Conservation (phyloP, 2,797 vertebrate genomes). For the Podargus strigoides region DNA sequence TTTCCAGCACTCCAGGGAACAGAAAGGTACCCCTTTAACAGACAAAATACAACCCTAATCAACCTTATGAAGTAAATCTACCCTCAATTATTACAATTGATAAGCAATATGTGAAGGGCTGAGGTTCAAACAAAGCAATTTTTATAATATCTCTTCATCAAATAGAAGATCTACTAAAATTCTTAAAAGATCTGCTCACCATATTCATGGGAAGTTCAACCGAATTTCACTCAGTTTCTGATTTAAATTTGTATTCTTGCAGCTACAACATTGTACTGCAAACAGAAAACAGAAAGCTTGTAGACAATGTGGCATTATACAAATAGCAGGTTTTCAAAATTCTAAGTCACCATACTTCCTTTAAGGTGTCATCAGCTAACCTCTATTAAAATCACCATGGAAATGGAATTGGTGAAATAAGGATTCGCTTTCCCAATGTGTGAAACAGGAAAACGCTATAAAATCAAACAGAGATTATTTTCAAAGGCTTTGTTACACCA, state of each 20-base stretch:
- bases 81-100: neutral
- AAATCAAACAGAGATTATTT: neutral
- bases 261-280: neutral
- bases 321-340: neutral
- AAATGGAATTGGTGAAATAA: neutral
- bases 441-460: neutral
- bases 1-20: neutral
- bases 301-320: neutral
- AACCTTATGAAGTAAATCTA: neutral
- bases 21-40: neutral
- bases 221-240: neutral
- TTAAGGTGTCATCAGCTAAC: neutral
- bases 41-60: neutral
- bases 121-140: neutral
- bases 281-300: neutral
- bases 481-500: neutral
- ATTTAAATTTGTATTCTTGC: neutral
- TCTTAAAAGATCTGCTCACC: neutral
- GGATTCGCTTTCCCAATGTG: neutral
- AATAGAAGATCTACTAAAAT: neutral
- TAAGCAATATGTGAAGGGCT: neutral
- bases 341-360: neutral
- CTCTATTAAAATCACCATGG: neutral
- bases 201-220: neutral
- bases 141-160: neutral